Conservation (phyloP, 2,888 invertebrate genomes). For the Orthosia gothica region DNA sequence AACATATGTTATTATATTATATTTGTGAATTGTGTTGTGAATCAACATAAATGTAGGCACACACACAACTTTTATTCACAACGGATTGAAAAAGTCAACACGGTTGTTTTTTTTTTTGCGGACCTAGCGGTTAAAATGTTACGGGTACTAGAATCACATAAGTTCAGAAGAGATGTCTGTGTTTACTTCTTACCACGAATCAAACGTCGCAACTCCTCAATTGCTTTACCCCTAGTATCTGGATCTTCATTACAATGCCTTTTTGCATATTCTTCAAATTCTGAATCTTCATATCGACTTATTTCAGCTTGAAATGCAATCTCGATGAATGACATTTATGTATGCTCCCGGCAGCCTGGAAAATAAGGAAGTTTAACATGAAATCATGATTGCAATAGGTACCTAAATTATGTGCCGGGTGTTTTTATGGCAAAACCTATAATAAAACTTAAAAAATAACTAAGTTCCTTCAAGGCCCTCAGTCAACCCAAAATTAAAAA, state of each 20-base stretch:
- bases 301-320: conserved; percentile 87
- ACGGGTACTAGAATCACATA: conserved; percentile 39
- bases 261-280: conserved; percentile 85
- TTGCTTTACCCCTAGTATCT: conserved; percentile 79
- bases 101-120: conserved; percentile 21
- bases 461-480: too few relatives aligned
- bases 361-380: neutral
- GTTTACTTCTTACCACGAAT: conserved; percentile 82
- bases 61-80: conserved; percentile 1
- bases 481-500: too few relatives aligned
- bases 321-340: conserved; percentile 83
- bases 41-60: neutral
- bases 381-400: too few relatives aligned
- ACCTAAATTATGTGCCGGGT: too few relatives aligned
- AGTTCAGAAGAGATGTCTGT: conserved; percentile 8
- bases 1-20: too few relatives aligned
- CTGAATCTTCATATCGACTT: conserved; percentile 85
- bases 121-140: conserved; percentile 51
- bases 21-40: neutral
- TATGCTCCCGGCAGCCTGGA: conserved; percentile 4
- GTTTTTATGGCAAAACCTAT: too few relatives aligned
- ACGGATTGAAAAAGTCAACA: neutral
- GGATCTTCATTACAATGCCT: conserved; percentile 84
- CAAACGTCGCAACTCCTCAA: conserved; percentile 84
- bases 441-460: too few relatives aligned